phyloP scores from a whole-genome alignment of 2,888 invertebrate genomes.

The Heliconius charithonia region DNA sequence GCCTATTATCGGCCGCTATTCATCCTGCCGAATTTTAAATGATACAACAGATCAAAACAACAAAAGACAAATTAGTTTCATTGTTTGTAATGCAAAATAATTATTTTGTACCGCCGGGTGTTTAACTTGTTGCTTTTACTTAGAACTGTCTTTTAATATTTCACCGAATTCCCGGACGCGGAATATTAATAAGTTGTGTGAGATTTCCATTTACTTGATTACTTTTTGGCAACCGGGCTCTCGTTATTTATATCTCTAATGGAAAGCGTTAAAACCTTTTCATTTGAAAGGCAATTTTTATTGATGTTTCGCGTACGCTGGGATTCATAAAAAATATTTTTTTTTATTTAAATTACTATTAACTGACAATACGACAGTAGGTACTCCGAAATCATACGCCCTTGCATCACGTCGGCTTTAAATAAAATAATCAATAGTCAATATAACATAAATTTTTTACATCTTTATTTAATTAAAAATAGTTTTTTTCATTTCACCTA shows the following conservation, averaged over 20 bases:
- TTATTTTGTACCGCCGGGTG: slow-evolving; percentile 47
- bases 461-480: background rate
- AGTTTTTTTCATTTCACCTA: background rate
- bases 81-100: slow-evolving; percentile 49
- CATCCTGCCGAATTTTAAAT: slow-evolving; percentile 59
- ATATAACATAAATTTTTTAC: background rate
- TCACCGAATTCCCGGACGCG: slow-evolving; percentile 41
- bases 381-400: background rate
- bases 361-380: slow-evolving; percentile 7
- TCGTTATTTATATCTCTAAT: slow-evolving; percentile 40
- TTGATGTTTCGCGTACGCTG: slow-evolving; percentile 28
- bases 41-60: slow-evolving; percentile 49
- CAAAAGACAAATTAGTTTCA: slow-evolving; percentile 46
- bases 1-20: slow-evolving; percentile 52
- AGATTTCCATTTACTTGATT: slow-evolving; percentile 48
- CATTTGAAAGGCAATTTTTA: slow-evolving; percentile 35
- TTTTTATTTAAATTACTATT: slow-evolving; percentile 11
- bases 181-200: slow-evolving; percentile 47
- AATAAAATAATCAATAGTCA: background rate
- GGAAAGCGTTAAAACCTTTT: slow-evolving; percentile 35
- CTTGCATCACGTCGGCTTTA: too few species aligned
- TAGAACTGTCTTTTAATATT: slow-evolving; percentile 47
- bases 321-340: slow-evolving; percentile 5
- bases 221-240: slow-evolving; percentile 44
- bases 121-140: slow-evolving; percentile 49